These are phyloP conservation scores for Drosophila lacteicornis DNA, from an alignment of 1,140 invertebrate species.

Conservation along the genomic window DNA sequence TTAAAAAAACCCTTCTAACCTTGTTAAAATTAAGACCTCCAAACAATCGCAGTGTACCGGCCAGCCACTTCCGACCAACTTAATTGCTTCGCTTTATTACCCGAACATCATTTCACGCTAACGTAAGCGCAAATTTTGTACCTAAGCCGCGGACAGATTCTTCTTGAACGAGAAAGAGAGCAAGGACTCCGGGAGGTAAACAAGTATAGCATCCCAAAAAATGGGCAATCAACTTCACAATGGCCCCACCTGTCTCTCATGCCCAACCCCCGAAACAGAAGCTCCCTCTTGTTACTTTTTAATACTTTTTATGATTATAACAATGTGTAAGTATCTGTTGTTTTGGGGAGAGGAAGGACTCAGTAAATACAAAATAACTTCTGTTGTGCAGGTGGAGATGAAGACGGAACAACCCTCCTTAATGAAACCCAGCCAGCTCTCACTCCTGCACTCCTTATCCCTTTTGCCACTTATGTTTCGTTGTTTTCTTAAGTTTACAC, in stretches of 20 bases:
- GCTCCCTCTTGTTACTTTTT: constrained; percentile 68
- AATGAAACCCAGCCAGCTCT: constrained; percentile 71
- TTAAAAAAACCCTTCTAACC: rapidly evolving
- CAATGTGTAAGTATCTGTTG: constrained; percentile 70
- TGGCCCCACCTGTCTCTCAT: constrained; percentile 66
- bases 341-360: constrained; percentile 10
- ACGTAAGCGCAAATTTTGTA: constrained; percentile 78
- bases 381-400: constrained; percentile 31
- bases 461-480: constrained; percentile 65
- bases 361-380: constrained; percentile 75
- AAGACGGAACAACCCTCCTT: constrained; percentile 38
- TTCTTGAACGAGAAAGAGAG: neutral
- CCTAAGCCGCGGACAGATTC: constrained; percentile 73
- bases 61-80: constrained; percentile 9
- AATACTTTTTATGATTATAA: constrained; percentile 82
- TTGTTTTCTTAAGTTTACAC: constrained; percentile 71
- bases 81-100: constrained; percentile 64
- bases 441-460: constrained; percentile 43
- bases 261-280: constrained; percentile 13
- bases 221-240: constrained; percentile 79
- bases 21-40: neutral
- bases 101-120: constrained; percentile 78
- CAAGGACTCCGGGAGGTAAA: constrained; percentile 57
- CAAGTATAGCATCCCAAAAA: constrained; percentile 76
- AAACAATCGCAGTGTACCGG: constrained; percentile 27